A percentile compares a stretch with the other conserved stretches of the same genome.
Evolutionary conservation across 2,797 vertebrate genomes (phyloP).

Genomic region (Rhynchotus rufescens): DNA sequence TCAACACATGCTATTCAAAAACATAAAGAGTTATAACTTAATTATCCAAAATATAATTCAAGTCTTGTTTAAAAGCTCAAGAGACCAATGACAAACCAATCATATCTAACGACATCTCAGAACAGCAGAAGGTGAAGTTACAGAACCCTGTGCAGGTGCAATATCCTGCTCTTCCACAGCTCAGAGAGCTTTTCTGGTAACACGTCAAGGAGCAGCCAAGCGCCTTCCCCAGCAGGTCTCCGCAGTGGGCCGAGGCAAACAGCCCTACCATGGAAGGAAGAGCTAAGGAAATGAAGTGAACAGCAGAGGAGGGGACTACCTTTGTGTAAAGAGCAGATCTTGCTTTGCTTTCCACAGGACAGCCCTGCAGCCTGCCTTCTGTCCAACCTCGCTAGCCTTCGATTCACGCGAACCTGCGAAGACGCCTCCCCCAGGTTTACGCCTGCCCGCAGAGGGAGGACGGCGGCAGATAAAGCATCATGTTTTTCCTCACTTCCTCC

Average conservation of each 20-base stretch:
- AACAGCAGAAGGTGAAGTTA: not conserved
- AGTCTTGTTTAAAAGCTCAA: not conserved
- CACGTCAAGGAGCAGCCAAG: not conserved
- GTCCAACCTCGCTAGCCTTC: not conserved
- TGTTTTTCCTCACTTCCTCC: not conserved
- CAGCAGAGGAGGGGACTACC: not conserved
- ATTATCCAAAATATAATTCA: not conserved
- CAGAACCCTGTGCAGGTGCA: not conserved
- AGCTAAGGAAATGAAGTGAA: not conserved
- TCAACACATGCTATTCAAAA: not conserved
- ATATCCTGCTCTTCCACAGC: not conserved
- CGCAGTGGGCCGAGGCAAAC: not conserved
- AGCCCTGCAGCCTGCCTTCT: not conserved
- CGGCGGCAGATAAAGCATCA: not conserved
- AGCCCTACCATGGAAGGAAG: not conserved
- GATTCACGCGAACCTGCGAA: not conserved
- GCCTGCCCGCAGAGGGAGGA: not conserved
- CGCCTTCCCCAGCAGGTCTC: not conserved
- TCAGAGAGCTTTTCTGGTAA: not conserved
- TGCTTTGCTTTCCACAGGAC: accelerated
- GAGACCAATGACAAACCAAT: not conserved
- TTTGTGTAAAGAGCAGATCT: not conserved
- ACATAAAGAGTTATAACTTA: not conserved
- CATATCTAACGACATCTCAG: not conserved
- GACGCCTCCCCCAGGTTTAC: not conserved